Conservation (phyloP, 1,140 invertebrate genomes). For the Caenorhabditis elegans region WBcel235 BX284603.4:4371501-4372000, state of each 20-base stretch:
- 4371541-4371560: background rate
- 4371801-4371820: background rate
- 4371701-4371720: background rate
- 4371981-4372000: background rate
- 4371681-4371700: too few species aligned
- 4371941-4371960: background rate
- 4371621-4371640: background rate
- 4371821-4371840: background rate
- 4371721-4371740: background rate
- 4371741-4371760: background rate
- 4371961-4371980: background rate
- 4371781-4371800: background rate
- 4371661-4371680: too few species aligned
- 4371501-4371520: too few species aligned
- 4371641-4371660: background rate
- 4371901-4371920: background rate
- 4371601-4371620: slow-evolving; percentile 3
- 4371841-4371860: too few species aligned
- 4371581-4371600: slow-evolving; percentile 13
- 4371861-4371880: background rate
- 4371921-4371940: background rate
- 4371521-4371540: too few species aligned
- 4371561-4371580: background rate
- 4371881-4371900: background rate
- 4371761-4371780: background rate